phyloP scores from a whole-genome alignment of 2,113 vertebrate genomes.

The Hemiprocne comata region DNA sequence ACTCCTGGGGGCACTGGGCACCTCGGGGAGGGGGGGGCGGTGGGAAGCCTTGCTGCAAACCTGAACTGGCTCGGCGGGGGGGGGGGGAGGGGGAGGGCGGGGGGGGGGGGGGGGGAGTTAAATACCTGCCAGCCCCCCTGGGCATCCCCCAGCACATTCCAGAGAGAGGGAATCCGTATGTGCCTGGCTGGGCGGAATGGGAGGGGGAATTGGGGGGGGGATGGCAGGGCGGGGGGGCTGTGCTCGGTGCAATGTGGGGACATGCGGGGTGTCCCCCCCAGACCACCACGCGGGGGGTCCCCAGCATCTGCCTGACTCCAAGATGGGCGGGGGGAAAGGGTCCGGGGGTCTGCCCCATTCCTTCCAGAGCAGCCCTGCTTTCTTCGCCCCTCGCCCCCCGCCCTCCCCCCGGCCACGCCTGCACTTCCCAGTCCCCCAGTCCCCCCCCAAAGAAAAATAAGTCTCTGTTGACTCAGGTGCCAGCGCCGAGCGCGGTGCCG shows the following conservation, averaged over 20 bases:
- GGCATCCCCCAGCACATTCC: not conserved
- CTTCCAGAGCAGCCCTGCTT: too few relatives aligned
- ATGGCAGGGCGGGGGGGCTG: too few relatives aligned
- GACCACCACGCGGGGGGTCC: not conserved
- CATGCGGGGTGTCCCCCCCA: too few relatives aligned
- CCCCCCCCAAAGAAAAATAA: not conserved
- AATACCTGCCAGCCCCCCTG: not conserved
- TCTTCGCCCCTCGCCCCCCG: too few relatives aligned
- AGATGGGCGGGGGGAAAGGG: not conserved
- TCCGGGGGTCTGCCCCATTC: not conserved
- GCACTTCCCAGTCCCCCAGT: not conserved
- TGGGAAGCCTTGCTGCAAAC: not conserved
- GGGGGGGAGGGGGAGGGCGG: not conserved
- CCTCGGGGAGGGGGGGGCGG: too few relatives aligned
- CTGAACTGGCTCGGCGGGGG: not conserved
- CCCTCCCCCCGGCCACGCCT: fast-evolving
- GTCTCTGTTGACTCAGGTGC: constrained; percentile 20
- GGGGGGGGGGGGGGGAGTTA: too few relatives aligned
- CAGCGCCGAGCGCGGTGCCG: not conserved
- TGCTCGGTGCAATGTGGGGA: not conserved
- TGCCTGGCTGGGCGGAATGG: too few relatives aligned
- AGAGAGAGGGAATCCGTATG: not conserved
- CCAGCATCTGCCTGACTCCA: not conserved
- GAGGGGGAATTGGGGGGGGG: not conserved
- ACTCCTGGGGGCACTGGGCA: not conserved